Conservation (phyloP, 2,888 invertebrate species). For the Coremacera marginata region DNA sequence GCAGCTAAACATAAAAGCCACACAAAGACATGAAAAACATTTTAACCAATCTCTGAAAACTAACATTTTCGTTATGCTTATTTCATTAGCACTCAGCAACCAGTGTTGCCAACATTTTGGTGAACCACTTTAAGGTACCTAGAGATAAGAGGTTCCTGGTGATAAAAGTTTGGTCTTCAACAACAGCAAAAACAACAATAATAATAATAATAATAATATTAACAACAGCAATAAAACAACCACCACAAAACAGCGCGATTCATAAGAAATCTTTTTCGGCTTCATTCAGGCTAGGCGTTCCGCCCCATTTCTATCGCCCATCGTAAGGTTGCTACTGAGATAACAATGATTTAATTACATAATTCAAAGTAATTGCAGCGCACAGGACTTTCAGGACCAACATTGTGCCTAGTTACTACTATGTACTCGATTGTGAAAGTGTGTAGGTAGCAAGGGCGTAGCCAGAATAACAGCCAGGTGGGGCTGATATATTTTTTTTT, state of each 20-base stretch:
- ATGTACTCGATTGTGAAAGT: neutral
- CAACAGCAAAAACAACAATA: neutral
- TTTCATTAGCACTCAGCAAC: too few relatives aligned
- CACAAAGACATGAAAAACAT: too few relatives aligned
- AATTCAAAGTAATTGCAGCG: slow-evolving; percentile 27
- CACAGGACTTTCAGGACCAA: neutral
- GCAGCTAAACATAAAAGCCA: too few relatives aligned
- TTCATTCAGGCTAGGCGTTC: neutral
- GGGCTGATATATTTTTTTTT: too few relatives aligned
- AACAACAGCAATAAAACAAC: neutral
- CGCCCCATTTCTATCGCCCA: neutral
- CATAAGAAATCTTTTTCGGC: neutral
- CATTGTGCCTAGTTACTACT: neutral
- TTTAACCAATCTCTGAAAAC: too few relatives aligned
- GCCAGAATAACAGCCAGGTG: too few relatives aligned
- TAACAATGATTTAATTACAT: slow-evolving; percentile 35
- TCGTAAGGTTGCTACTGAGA: slow-evolving; percentile 14
- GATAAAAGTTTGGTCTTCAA: neutral
- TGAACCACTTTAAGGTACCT: too few relatives aligned
- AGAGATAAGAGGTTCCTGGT: neutral
- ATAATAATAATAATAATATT: neutral
- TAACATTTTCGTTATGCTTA: too few relatives aligned
- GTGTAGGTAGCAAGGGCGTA: neutral
- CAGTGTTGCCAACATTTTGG: too few relatives aligned
- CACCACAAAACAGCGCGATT: neutral